These are phyloP conservation scores for Enteromius treurensis DNA, from an alignment of 2,797 vertebrate genomes.

Conservation along the genomic window DNA sequence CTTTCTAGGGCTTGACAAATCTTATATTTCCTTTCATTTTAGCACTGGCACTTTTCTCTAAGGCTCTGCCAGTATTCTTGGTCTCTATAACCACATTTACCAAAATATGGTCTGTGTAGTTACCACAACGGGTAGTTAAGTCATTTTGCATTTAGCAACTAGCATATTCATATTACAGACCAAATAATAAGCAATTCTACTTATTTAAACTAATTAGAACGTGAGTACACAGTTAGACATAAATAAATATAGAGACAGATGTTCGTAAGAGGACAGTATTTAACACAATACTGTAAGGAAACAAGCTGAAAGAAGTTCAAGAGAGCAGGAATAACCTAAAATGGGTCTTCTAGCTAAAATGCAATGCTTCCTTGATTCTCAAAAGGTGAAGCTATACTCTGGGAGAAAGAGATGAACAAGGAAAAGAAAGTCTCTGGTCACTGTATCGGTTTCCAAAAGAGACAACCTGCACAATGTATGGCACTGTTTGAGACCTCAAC, in stretches of 20 bases:
- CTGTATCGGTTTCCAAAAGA: conserved; percentile 72
- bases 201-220: conserved; percentile 14
- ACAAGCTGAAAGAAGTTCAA: conserved; percentile 16
- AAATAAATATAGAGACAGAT: conserved; percentile 3
- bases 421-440: conserved; percentile 43
- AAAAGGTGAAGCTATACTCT: conserved; percentile 56
- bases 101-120: conserved; percentile 20
- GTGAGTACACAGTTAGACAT: background rate
- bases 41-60: background rate
- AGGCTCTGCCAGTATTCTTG: conserved; percentile 15
- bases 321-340: background rate
- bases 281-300: background rate
- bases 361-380: conserved; percentile 45
- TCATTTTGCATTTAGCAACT: conserved; percentile 7
- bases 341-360: background rate
- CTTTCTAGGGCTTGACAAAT: conserved; percentile 20
- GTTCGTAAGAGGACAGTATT: background rate
- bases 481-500: conserved; percentile 69
- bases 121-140: conserved; percentile 20
- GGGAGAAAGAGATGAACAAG: conserved; percentile 30
- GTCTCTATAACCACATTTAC: conserved; percentile 14
- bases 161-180: conserved; percentile 5
- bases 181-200: background rate
- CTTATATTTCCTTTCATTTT: background rate
- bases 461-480: conserved; percentile 73